Evolutionary conservation across 2,888 invertebrate genomes (phyloP).

Genomic region (Cryptocheilus praepositus): DNA sequence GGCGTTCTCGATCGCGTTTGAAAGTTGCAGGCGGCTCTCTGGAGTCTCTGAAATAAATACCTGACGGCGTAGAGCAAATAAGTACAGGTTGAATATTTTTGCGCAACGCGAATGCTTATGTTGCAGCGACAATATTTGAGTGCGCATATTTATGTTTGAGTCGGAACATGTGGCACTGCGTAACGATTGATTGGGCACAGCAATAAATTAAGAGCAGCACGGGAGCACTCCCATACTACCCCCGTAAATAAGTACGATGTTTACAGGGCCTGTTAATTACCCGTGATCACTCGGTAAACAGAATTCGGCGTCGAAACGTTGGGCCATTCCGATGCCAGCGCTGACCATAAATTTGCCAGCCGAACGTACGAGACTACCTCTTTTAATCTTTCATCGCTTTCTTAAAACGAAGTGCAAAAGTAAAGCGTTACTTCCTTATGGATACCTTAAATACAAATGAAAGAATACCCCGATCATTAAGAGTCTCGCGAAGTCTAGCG

Average conservation of each 20-base stretch:
- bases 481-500: background rate
- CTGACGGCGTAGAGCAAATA: too few species aligned
- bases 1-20: too few species aligned
- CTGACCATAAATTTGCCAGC: slow-evolving; percentile 11
- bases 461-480: background rate
- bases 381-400: slow-evolving; percentile 18
- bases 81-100: too few species aligned
- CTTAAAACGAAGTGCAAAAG: slow-evolving; percentile 10
- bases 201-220: slow-evolving; percentile 12
- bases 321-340: slow-evolving; percentile 33
- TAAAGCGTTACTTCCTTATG: background rate
- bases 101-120: background rate
- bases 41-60: too few species aligned
- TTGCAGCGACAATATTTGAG: background rate
- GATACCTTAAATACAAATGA: background rate
- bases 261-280: slow-evolving; percentile 53
- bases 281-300: slow-evolving; percentile 50
- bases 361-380: slow-evolving; percentile 3
- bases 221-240: slow-evolving; percentile 13
- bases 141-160: slow-evolving; percentile 4
- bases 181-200: slow-evolving; percentile 14
- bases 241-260: slow-evolving; percentile 44
- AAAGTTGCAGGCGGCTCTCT: too few species aligned
- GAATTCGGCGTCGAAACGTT: slow-evolving; percentile 51
- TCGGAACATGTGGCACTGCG: background rate